Evolutionary conservation across 2,888 invertebrate species (phyloP).

Genomic region (Ectemnius lituratus): DNA sequence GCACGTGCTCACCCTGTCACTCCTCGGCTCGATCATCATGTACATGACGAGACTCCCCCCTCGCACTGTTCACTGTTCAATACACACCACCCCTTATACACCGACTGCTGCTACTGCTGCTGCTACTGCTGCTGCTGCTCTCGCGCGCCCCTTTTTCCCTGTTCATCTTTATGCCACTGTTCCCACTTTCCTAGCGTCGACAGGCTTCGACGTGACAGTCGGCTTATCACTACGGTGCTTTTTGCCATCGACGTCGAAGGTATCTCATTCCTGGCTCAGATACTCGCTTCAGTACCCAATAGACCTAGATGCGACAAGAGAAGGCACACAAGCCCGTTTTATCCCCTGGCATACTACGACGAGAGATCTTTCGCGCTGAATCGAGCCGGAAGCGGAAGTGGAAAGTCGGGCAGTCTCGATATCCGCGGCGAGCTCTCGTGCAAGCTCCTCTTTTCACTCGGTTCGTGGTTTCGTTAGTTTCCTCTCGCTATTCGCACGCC

Average conservation of each 20-base stretch:
- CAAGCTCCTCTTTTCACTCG: background rate
- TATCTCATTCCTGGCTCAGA: slow-evolving; percentile 54
- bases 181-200: too few relatives aligned
- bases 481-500: background rate
- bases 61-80: slow-evolving; percentile 33
- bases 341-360: background rate
- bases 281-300: slow-evolving; percentile 63
- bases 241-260: slow-evolving; percentile 37
- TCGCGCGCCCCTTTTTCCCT: background rate
- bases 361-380: background rate
- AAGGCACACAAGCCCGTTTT: background rate
- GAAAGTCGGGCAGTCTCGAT: slow-evolving; percentile 5
- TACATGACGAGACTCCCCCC: slow-evolving; percentile 57
- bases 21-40: slow-evolving; percentile 72
- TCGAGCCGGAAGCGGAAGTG: slow-evolving; percentile 1
- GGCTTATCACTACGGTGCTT: slow-evolving; percentile 47
- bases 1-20: slow-evolving; percentile 61
- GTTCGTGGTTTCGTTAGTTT: background rate
- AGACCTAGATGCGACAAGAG: slow-evolving; percentile 53
- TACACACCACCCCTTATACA: background rate
- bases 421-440: background rate
- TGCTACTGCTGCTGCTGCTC: slow-evolving; percentile 7
- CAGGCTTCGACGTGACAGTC: background rate
- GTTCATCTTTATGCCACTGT: too few relatives aligned
- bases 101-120: background rate